Evolutionary conservation across 2,888 invertebrate species (phyloP).

Genomic region (Drosophila melanocephala): DNA sequence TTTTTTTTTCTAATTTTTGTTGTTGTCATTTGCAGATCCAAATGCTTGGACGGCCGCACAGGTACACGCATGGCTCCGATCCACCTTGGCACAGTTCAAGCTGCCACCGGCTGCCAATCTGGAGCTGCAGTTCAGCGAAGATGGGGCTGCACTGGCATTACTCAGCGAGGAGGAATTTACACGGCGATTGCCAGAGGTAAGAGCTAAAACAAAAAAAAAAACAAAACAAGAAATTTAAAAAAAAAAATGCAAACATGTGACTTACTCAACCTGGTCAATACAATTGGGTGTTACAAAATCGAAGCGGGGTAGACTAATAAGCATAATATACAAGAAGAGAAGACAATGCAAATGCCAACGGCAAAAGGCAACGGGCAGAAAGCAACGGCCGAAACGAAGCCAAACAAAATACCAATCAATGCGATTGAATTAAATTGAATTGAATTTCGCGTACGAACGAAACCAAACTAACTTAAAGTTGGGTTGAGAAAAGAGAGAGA

Average conservation of each 20-base stretch:
- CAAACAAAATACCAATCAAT: slow-evolving; percentile 68
- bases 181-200: slow-evolving; percentile 92
- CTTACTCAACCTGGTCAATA: slow-evolving; percentile 54
- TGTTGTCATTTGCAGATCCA: slow-evolving; percentile 89
- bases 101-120: slow-evolving; percentile 90
- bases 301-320: slow-evolving; percentile 51
- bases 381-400: slow-evolving; percentile 33
- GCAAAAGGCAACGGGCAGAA: slow-evolving; percentile 28
- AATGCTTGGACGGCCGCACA: slow-evolving; percentile 93
- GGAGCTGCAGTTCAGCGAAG: slow-evolving; percentile 92
- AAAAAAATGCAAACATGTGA: slow-evolving; percentile 29
- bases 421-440: slow-evolving; percentile 75
- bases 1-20: neutral
- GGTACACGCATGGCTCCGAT: slow-evolving; percentile 95
- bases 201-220: slow-evolving; percentile 30
- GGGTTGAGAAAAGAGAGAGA: slow-evolving; percentile 32
- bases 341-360: slow-evolving; percentile 62
- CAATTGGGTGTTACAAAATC: slow-evolving; percentile 70
- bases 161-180: slow-evolving; percentile 95
- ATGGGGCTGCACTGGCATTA: slow-evolving; percentile 91
- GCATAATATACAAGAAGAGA: slow-evolving; percentile 53
- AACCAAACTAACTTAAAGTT: slow-evolving; percentile 32
- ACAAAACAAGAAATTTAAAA: neutral
- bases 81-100: slow-evolving; percentile 93
- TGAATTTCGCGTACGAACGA: slow-evolving; percentile 73